Percentiles rank a stretch among this genome's conserved stretches.
These are phyloP conservation scores for Leucozona laternaria DNA, from an alignment of 2,888 invertebrate genomes.

Conservation along the genomic window DNA sequence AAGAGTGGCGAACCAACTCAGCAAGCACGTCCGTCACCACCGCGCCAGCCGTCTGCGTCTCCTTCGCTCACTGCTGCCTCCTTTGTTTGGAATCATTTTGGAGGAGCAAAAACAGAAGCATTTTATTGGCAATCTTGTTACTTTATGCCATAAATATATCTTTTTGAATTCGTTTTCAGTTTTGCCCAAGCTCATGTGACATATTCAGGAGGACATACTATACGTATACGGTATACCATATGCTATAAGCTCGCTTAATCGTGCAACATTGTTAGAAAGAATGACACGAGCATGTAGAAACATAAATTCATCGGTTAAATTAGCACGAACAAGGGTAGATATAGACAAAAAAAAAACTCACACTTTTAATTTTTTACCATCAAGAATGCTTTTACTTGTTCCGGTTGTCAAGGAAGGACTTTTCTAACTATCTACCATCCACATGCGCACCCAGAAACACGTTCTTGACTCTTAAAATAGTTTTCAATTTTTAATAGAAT, in stretches of 20 bases:
- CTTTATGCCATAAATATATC: conserved; percentile 42
- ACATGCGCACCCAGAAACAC: neutral
- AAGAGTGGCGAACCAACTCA: conserved; percentile 1
- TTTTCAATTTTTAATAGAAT: conserved; percentile 43
- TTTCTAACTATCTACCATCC: neutral
- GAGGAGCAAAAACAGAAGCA: conserved; percentile 46
- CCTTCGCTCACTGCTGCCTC: neutral
- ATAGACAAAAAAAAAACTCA: neutral
- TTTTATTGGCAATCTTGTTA: conserved; percentile 64
- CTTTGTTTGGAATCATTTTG: neutral
- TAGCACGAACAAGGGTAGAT: conserved; percentile 45
- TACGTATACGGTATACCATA: neutral
- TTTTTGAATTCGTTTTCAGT: conserved; percentile 40
- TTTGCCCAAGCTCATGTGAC: conserved; percentile 49
- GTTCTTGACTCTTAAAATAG: conserved; percentile 29
- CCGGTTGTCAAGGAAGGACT: conserved; percentile 1
- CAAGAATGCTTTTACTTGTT: neutral
- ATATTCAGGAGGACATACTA: conserved; percentile 53
- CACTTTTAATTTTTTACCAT: conserved; percentile 34
- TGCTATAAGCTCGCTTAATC: conserved; percentile 35
- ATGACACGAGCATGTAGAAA: conserved; percentile 41
- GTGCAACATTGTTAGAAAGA: conserved; percentile 43
- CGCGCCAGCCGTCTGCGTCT: no score
- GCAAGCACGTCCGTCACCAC: conserved; percentile 9
- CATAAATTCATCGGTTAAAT: conserved; percentile 65